phyloP scores from a whole-genome alignment of 2,888 invertebrate species.

The Eupithecia inturbata region DNA sequence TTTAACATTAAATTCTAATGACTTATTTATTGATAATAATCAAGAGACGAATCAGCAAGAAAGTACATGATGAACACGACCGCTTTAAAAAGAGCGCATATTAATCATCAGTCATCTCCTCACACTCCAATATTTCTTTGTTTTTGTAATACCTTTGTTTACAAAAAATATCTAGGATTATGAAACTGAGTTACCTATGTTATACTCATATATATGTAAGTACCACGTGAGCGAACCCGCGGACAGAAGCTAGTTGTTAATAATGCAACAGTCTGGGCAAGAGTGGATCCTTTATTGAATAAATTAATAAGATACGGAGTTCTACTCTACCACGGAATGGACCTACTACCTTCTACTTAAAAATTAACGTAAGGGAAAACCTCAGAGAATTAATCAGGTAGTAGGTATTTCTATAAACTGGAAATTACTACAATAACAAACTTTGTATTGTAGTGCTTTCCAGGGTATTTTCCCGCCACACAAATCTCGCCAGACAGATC shows the following conservation, averaged over 20 bases:
- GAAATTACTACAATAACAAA: too few species aligned
- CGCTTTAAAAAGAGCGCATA: too few species aligned
- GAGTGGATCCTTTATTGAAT: constrained; percentile 4
- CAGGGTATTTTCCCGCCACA: too few species aligned
- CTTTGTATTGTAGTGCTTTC: too few species aligned
- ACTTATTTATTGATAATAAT: neutral
- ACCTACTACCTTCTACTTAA: neutral
- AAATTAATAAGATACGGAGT: neutral
- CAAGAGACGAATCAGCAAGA: neutral
- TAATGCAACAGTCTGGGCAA: constrained; percentile 4
- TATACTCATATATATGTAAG: neutral
- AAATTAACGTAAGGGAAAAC: neutral
- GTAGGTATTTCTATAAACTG: too few species aligned
- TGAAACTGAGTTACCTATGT: neutral
- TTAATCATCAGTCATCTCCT: too few species aligned
- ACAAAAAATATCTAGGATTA: too few species aligned
- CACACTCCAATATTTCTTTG: too few species aligned
- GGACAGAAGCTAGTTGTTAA: neutral
- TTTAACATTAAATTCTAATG: too few species aligned
- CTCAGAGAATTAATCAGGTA: neutral
- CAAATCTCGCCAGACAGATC: too few species aligned
- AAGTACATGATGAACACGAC: too few species aligned
- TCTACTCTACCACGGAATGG: neutral
- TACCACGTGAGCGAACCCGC: neutral
- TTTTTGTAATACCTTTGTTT: too few species aligned